Conservation (phyloP, 2,113 vertebrate species). For the Cervus canadensis region DNA sequence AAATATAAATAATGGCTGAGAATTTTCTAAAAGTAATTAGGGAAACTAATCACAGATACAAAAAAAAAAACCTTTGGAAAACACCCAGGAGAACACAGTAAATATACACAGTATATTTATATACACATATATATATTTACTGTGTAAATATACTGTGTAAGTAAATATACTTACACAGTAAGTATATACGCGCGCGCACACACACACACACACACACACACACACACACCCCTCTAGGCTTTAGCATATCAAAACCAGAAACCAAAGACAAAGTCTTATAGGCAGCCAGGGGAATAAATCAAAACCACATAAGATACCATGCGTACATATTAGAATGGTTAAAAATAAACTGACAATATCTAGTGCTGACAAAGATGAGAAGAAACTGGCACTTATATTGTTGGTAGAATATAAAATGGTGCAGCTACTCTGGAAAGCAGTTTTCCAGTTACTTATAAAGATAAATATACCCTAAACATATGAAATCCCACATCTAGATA, state of each 20-base stretch:
- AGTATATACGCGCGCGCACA: background rate
- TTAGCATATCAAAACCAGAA: slow-evolving; percentile 26
- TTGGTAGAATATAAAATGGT: background rate
- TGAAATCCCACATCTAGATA: background rate
- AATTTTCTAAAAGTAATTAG: slow-evolving; percentile 18
- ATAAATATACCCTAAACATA: background rate
- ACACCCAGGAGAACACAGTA: background rate
- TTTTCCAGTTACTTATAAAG: background rate
- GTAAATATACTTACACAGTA: too few species aligned
- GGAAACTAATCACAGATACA: background rate
- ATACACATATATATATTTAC: too few species aligned
- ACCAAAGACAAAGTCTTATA: background rate
- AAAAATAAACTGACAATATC: background rate
- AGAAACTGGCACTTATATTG: background rate
- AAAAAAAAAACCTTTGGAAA: background rate
- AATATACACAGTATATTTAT: background rate
- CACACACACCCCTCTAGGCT: background rate
- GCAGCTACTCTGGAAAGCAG: background rate
- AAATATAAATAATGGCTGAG: background rate
- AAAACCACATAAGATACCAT: background rate
- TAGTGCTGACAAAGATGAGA: background rate
- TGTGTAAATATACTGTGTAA: too few species aligned
- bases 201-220: background rate
- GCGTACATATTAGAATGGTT: background rate
- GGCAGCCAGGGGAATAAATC: background rate